Conservation (phyloP, 2,888 invertebrate genomes). For the Noctua janthe region DNA sequence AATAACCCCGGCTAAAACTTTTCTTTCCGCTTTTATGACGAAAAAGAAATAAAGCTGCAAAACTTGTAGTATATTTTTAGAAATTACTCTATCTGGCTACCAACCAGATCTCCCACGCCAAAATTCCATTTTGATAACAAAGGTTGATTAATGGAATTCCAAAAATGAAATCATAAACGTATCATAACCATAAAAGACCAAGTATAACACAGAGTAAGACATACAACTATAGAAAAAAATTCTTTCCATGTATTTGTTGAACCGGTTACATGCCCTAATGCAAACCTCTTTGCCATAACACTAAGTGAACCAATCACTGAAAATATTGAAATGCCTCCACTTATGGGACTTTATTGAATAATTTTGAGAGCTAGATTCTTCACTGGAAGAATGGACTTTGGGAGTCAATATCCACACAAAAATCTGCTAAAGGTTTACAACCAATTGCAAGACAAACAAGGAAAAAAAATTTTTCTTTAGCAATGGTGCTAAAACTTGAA, state of each 20-base stretch:
- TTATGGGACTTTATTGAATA: not conserved
- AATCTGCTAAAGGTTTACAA: not conserved
- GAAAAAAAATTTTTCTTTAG: not conserved
- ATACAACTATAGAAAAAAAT: not conserved
- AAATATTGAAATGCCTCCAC: not conserved
- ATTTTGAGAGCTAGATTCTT: not conserved
- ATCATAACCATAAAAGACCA: not conserved
- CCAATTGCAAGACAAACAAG: not conserved
- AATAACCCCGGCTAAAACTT: conserved; percentile 41
- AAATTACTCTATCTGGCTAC: conserved; percentile 41
- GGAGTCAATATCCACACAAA: not conserved
- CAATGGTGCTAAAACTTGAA: not conserved
- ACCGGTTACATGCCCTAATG: not conserved
- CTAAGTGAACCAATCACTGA: not conserved
- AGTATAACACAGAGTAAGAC: not conserved
- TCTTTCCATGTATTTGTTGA: not conserved
- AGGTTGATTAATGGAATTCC: conserved; percentile 10
- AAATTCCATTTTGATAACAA: conserved; percentile 39
- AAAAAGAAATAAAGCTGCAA: not conserved
- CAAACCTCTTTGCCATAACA: not conserved
- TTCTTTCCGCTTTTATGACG: not conserved
- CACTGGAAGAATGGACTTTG: not conserved
- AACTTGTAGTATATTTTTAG: conserved; percentile 41
- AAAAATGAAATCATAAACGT: not conserved
- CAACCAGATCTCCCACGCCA: conserved; percentile 55